phyloP scores from a whole-genome alignment of 2,113 vertebrate genomes.

The Platichthys flesus region DNA sequence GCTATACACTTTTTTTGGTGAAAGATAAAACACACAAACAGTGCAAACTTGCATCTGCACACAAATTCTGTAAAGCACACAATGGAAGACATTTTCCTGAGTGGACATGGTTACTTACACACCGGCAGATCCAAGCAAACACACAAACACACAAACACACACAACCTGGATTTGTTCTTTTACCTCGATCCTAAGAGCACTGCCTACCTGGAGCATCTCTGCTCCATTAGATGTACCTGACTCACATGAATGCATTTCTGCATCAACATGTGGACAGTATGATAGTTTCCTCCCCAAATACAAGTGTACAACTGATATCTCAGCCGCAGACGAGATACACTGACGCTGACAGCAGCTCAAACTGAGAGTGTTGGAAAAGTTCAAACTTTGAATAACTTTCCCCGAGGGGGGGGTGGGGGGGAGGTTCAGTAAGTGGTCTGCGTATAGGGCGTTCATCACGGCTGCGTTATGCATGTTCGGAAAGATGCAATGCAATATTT shows the following conservation, averaged over 20 bases:
- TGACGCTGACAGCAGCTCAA: not conserved
- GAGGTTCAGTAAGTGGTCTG: not conserved
- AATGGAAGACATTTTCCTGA: not conserved
- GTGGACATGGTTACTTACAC: not conserved
- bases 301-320: not conserved
- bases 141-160: not conserved
- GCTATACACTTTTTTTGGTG: not conserved
- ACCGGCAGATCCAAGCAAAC: not conserved
- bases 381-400: not conserved
- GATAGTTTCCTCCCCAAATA: not conserved
- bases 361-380: too few species aligned
- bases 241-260: constrained; percentile 9
- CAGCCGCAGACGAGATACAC: not conserved
- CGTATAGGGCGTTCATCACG: constrained; percentile 2
- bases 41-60: not conserved
- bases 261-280: constrained; percentile 13
- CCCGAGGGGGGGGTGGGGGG: not conserved
- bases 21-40: not conserved
- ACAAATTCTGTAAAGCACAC: not conserved
- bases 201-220: constrained; percentile 18
- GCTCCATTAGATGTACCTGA: constrained; percentile 21
- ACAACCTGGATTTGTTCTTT: not conserved
- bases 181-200: not conserved
- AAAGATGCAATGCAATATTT: not conserved
- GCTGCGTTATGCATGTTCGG: not conserved